These are phyloP conservation scores for Prionailurus viverrinus DNA, from an alignment of 2,113 vertebrate species.

Conservation along the genomic window DNA sequence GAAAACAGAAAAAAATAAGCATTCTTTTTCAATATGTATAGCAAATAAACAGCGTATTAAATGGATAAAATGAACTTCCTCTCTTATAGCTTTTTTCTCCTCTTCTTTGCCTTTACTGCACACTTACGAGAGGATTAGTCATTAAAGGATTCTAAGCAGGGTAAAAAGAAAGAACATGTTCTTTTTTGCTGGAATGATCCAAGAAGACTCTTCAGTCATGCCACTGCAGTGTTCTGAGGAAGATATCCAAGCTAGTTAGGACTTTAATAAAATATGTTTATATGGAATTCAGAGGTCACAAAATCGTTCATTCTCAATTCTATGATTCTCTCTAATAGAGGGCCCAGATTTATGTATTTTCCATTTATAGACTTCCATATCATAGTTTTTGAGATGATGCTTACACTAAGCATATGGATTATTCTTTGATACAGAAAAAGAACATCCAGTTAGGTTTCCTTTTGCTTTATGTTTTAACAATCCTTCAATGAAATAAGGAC, in stretches of 20 bases:
- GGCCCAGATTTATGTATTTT: neutral
- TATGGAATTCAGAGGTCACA: neutral
- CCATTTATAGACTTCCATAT: neutral
- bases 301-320: neutral
- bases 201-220: neutral
- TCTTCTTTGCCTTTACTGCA: neutral
- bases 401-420: neutral
- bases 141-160: neutral
- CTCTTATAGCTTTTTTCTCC: neutral
- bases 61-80: neutral
- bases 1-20: neutral
- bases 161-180: neutral
- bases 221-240: neutral
- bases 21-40: neutral
- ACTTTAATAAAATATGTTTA: neutral
- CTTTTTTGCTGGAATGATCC: neutral
- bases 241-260: neutral
- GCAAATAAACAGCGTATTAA: neutral
- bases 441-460: neutral
- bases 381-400: neutral
- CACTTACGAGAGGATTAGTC: neutral
- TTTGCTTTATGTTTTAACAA: constrained; percentile 31
- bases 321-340: neutral
- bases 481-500: neutral
- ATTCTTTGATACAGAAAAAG: neutral